Conservation (phyloP, 2,797 vertebrate genomes). For the Xerus rutilus region DNA sequence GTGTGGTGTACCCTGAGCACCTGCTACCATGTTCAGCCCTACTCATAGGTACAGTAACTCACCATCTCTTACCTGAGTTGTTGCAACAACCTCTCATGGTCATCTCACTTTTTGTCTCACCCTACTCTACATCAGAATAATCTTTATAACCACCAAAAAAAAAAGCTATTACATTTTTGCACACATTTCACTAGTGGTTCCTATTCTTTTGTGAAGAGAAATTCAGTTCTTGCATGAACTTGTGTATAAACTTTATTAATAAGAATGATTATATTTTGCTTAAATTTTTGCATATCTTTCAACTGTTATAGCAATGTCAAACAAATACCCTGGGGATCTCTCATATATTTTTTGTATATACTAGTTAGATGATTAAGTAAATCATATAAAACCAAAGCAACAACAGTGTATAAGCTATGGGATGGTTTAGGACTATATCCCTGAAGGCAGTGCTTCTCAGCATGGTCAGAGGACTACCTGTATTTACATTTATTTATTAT, state of each 20-base stretch:
- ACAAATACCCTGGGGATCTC: not conserved
- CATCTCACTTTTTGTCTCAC: not conserved
- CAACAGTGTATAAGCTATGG: not conserved
- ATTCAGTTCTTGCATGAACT: not conserved
- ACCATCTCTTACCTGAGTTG: not conserved
- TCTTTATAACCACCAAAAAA: not conserved
- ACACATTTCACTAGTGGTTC: not conserved
- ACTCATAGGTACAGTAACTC: not conserved
- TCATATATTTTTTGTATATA: not conserved
- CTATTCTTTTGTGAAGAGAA: not conserved
- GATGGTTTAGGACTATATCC: not conserved
- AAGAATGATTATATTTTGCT: not conserved
- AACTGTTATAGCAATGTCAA: not conserved
- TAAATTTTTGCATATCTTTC: not conserved
- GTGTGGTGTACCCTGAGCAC: not conserved
- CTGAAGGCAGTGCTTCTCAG: not conserved
- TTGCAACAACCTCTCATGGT: not conserved
- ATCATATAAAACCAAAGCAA: not conserved
- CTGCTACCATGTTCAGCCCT: not conserved
- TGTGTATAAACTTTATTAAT: not conserved
- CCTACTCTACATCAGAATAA: not conserved
- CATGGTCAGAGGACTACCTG: not conserved
- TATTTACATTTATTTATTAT: not conserved
- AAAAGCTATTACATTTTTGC: not conserved
- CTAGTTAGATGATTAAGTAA: not conserved